Conservation (phyloP, 2,797 vertebrate genomes). For the Arnoldichthys spilopterus region DNA sequence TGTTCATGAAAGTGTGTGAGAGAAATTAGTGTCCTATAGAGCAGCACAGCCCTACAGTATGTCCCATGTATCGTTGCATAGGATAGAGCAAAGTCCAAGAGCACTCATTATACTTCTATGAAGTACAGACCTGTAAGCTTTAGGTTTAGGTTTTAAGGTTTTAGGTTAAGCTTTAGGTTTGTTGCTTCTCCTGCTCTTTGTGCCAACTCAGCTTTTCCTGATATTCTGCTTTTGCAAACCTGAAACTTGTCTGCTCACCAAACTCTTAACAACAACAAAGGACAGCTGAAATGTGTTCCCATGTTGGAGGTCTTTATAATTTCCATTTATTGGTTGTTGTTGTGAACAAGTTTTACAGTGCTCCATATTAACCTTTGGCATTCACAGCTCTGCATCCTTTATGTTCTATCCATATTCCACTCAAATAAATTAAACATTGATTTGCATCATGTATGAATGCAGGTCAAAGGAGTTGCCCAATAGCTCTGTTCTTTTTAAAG, state of each 20-base stretch:
- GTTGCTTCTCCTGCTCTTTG: slow-evolving; percentile 10
- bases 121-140: not conserved
- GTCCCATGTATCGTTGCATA: not conserved
- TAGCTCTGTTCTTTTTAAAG: no score
- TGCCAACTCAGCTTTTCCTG: slow-evolving; percentile 34
- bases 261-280: slow-evolving; percentile 39
- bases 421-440: not conserved
- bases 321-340: no score
- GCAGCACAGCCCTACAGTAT: not conserved
- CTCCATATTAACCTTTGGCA: not conserved
- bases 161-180: slow-evolving; percentile 12
- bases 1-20: no score
- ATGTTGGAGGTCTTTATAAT: no score
- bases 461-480: no score
- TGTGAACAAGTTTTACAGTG: not conserved
- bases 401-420: not conserved
- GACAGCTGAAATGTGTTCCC: no score
- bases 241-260: slow-evolving; percentile 38
- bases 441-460: not conserved
- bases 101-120: not conserved
- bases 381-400: not conserved
- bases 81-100: not conserved
- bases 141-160: no score
- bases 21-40: not conserved
- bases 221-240: slow-evolving; percentile 41